Evolutionary conservation across 2,888 invertebrate species (phyloP).

Genomic region (Chrysolina americana): DNA sequence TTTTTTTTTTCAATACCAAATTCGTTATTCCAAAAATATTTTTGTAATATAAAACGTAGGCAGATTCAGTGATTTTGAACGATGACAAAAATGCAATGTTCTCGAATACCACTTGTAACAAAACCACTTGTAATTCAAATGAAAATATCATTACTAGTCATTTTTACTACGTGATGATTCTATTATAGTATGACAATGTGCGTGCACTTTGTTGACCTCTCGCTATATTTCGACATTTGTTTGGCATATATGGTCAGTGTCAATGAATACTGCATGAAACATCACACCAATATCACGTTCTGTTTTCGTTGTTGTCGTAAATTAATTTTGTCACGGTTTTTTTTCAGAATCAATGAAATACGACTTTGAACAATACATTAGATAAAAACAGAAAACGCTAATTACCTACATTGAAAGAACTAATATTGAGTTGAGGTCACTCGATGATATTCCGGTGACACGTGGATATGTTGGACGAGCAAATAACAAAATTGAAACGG

Average conservation of each 20-base stretch:
- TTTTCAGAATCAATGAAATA: background rate
- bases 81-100: background rate
- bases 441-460: too few relatives aligned
- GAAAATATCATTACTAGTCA: slow-evolving; percentile 26
- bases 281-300: slow-evolving; percentile 15
- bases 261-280: slow-evolving; percentile 24
- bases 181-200: slow-evolving; percentile 33
- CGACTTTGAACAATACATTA: slow-evolving; percentile 9
- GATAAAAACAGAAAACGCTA: background rate
- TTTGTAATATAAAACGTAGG: too few relatives aligned
- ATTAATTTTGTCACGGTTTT: slow-evolving; percentile 19
- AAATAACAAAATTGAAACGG: too few relatives aligned
- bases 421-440: too few relatives aligned
- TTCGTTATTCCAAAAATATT: too few relatives aligned
- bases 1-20: too few relatives aligned
- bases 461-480: too few relatives aligned
- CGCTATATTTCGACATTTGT: slow-evolving; percentile 30
- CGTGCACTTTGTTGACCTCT: slow-evolving; percentile 37
- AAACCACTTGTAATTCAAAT: slow-evolving; percentile 17
- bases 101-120: background rate
- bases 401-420: background rate
- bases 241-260: slow-evolving; percentile 25
- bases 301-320: slow-evolving; percentile 10
- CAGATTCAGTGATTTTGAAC: background rate
- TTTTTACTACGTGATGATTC: slow-evolving; percentile 25